Evolutionary conservation across 2,113 vertebrate genomes (phyloP), one percentile per base, ranked within the genome.

Genomic region (Rhombomys opimus): DNA sequence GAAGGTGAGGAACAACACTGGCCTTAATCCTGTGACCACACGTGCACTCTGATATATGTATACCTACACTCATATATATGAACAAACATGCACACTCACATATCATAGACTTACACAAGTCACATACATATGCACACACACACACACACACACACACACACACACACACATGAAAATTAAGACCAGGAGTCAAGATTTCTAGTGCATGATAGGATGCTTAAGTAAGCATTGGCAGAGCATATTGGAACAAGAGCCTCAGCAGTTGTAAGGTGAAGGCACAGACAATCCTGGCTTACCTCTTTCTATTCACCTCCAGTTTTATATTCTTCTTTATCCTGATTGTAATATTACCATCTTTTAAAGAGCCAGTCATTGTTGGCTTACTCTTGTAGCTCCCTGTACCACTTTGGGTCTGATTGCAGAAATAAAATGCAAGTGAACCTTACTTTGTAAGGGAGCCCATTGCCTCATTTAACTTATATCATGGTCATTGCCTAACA

Each of bases 401-500:
- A 57, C 72, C 38, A 75, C 22, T 95, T 57, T 38, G 41, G 81
- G 38, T 94, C 41, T 94, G 75, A 93, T 82, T 86, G 70, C 46
- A 61, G 82, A 96, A 96, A 57, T 35, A 94, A 77, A 73, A 65
- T 85, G 61, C 7, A 90, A 88, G 72, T 59, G 94, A 72, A 89
- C 87, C 46, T 94, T 87, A 77, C 68, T 94, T 78, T 82, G 93
- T 81, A 84, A 94, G 41, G 61, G 50, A 87, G 52, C 20, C n/a
- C 72, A 80, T 87, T 90, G 90, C 50, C 32, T 50, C 41, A 61
- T 91, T 91, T 89, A 93, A 89, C 61, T 86, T 96, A 78, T 75
- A 80, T 41, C 93, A 93, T 25, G 57, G 67, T 87, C 38, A 93
- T 97, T 94, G 96, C 88, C n/a, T 68, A 93, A 87, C 27, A 84